phyloP scores from a whole-genome alignment of 2,797 vertebrate genomes.

The Lithobates pipiens region DNA sequence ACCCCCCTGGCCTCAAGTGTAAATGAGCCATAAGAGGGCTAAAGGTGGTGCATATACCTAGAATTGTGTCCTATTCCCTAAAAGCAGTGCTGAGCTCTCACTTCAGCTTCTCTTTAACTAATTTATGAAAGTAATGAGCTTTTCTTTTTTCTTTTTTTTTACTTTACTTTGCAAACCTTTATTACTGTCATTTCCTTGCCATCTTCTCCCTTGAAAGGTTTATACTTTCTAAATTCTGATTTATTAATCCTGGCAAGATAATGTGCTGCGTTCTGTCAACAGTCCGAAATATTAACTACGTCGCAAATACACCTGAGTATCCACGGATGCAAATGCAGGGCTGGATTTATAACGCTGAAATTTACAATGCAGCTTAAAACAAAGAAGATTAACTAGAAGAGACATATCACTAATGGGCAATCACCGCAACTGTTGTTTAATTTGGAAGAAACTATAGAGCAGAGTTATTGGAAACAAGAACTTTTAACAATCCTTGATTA shows the following conservation, averaged over 20 bases:
- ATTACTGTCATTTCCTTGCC: constrained; percentile 30
- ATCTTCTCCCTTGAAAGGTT: constrained; percentile 38
- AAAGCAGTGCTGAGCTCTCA: not conserved
- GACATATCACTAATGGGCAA: constrained; percentile 45
- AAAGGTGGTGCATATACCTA: no score
- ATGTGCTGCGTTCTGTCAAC: constrained; percentile 33
- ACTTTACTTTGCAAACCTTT: not conserved
- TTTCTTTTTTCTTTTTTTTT: not conserved
- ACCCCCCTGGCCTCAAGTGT: no score
- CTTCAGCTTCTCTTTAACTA: not conserved
- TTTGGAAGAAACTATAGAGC: not conserved
- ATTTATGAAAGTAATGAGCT: constrained; percentile 8
- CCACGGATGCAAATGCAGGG: constrained; percentile 28
- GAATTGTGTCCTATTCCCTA: no score
- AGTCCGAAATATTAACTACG: constrained; percentile 40
- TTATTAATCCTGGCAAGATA: constrained; percentile 59
- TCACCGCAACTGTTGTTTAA: constrained; percentile 32
- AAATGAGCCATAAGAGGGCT: no score
- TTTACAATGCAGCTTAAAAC: constrained; percentile 28
- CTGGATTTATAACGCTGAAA: constrained; percentile 14
- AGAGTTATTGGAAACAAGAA: constrained; percentile 37
- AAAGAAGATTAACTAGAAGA: constrained; percentile 53
- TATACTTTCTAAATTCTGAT: constrained; percentile 51
- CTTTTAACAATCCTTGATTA: constrained; percentile 33
- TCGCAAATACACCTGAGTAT: not conserved